A percentile compares a stretch with the other conserved stretches of the same genome.
phyloP scores from a whole-genome alignment of 2,797 vertebrate species.

The Sebastes nivosus region DNA sequence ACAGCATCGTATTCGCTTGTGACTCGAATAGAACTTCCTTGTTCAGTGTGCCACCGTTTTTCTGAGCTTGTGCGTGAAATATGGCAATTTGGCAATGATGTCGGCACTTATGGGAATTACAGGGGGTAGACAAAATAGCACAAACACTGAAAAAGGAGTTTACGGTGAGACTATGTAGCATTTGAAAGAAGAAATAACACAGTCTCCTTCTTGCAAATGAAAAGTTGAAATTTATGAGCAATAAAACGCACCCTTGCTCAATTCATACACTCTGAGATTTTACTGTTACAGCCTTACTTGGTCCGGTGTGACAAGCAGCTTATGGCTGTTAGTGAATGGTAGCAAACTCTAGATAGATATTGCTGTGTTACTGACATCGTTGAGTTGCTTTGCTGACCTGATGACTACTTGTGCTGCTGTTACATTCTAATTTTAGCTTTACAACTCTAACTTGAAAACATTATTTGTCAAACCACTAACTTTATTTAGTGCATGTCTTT shows the following conservation, averaged over 20 bases:
- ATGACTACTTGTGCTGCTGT: not conserved
- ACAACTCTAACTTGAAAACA: not conserved
- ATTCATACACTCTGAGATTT: not conserved
- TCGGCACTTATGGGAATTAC: conserved; percentile 24
- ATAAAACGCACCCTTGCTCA: not conserved
- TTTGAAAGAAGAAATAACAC: conserved; percentile 20
- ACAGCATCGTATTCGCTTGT: conserved; percentile 42
- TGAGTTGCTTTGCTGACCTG: not conserved
- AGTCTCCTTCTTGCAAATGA: not conserved
- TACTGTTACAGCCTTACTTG: not conserved
- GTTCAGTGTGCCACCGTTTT: conserved; percentile 56
- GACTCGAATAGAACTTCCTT: conserved; percentile 48
- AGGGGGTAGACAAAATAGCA: conserved; percentile 35
- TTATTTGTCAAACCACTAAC: not conserved
- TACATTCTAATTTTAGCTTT: not conserved
- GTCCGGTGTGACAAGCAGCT: not conserved
- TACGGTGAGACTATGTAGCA: not conserved
- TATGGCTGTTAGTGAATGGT: not conserved
- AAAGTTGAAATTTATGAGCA: conserved; percentile 30
- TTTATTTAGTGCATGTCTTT: not conserved
- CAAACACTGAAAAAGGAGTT: conserved; percentile 22
- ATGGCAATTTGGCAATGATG: conserved; percentile 20
- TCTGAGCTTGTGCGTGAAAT: conserved; percentile 45
- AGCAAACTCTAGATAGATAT: not conserved
- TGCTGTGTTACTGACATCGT: not conserved